Base-by-base conservation (phyloP, 2,113 vertebrate genomes). In the Phocoena sinus region DNA sequence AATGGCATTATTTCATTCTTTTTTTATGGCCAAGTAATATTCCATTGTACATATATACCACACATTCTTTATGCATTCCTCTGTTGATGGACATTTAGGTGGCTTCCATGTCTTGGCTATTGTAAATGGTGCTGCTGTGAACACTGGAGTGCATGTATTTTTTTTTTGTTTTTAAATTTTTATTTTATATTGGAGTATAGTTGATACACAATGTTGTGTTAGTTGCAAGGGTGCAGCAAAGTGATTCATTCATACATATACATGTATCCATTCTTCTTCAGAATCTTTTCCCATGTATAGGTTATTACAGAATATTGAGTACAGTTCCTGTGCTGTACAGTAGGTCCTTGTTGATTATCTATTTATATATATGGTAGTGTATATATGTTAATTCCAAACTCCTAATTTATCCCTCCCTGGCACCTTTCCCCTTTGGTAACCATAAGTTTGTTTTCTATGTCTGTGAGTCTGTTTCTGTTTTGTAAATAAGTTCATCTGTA, bases 41-140 rank as follows among this genome's bases (percentile, higher is more conserved):
- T 60, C 58, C 58, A 8, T 1, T 50, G 74, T 33, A 0, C 50
- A 1, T 33, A 2, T 21, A 17, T 7, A 28, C 44, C 26, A 3
- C 28, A 20, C 1, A 44, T 17, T 15, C 71, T 76, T 18, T 50
- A 77, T 12, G 44, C 28, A 2, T 77, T 77, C 7, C 17, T 77
- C 28, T 77, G 44, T 18, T 12, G 44, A 50, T 21, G 8, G 58
- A 8, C 58, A 10, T 10, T 60, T 20, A 60, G 58, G 44, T 21
- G 31, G 74, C 44, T 44, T 50, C 2, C 5, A 9, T 20, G 44
- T 17, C 74, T 77, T 50, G 17, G 17, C 44, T 50, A 9, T 33
- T 76, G 9, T 50, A 20, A 20, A 3, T 50, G 2, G 74, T 0
- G 28, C 44, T 12, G 44, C 44, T 33, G 0, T 50, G 74, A 31